Percentiles rank a stretch among this genome's conserved stretches.
These are phyloP conservation scores for Entomyzon cyanotis DNA, from an alignment of 2,113 vertebrate genomes.

Conservation along the genomic window DNA sequence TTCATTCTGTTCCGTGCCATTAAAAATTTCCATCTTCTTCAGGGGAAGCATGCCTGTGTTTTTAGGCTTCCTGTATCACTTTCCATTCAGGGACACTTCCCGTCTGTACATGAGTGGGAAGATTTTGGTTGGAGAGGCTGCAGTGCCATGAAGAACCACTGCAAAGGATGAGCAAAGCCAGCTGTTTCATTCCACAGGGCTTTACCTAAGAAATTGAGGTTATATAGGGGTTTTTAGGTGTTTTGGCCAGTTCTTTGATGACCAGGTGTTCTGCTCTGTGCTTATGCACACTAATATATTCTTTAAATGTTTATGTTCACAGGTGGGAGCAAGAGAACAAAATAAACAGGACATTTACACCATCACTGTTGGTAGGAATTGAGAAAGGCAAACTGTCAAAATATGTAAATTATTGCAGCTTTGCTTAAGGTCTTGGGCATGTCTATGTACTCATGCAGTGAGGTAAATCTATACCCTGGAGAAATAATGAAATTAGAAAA, in stretches of 20 bases:
- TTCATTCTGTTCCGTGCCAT: neutral
- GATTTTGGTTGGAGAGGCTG: neutral
- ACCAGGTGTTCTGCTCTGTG: neutral
- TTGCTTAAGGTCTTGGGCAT: neutral
- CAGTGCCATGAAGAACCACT: neutral
- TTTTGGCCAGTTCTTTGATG: neutral
- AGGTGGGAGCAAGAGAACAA: neutral
- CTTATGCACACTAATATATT: neutral
- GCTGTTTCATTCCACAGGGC: neutral
- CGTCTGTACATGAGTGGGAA: neutral
- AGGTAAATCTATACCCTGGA: neutral
- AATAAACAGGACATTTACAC: neutral
- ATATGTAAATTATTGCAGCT: neutral
- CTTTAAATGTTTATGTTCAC: neutral
- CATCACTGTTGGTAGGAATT: neutral
- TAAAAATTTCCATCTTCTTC: neutral
- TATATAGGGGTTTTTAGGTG: neutral
- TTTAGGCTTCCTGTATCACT: constrained; percentile 2
- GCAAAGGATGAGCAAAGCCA: neutral
- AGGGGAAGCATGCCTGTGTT: neutral
- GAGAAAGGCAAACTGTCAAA: neutral
- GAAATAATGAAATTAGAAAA: neutral
- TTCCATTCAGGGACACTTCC: neutral
- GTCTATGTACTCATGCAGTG: neutral
- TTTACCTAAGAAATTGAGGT: neutral